These are phyloP conservation scores for Arbacia lixula DNA, from an alignment of 53 echinoderm and acorn worm species.

Conservation along the genomic window DNA sequence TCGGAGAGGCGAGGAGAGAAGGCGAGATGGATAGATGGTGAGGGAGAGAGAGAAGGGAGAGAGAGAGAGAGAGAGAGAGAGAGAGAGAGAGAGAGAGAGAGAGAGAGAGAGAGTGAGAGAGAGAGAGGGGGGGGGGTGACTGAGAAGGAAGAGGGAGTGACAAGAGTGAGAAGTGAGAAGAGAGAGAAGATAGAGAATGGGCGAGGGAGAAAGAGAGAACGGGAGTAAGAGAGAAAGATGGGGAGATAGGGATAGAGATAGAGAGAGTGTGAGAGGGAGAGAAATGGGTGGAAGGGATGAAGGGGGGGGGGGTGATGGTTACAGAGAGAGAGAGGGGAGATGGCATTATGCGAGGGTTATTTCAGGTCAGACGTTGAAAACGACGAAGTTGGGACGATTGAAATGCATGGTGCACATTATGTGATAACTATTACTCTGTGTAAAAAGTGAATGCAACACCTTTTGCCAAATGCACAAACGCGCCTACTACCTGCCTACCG, in stretches of 20 bases:
- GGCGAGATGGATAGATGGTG: neutral
- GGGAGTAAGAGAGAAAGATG: neutral
- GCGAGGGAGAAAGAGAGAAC: neutral
- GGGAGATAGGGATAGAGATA: neutral
- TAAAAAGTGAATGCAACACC: too few species aligned
- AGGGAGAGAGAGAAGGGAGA: neutral
- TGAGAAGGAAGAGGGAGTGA: neutral
- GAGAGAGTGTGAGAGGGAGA: too few species aligned
- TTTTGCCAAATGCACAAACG: too few species aligned
- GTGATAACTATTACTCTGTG: too few species aligned
- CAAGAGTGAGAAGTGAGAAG: neutral
- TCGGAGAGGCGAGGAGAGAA: neutral
- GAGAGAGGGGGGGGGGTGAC: neutral
- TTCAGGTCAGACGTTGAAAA: conserved; percentile 22
- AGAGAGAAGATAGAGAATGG: neutral
- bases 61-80: neutral
- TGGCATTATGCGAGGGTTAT: conserved; percentile 6
- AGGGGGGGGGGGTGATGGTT: too few species aligned
- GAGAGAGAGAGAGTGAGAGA: neutral
- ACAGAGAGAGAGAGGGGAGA: neutral
- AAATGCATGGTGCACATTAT: too few species aligned
- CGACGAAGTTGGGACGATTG: too few species aligned
- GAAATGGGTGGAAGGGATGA: too few species aligned
- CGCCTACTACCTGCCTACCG: too few species aligned
- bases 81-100: neutral